Base-by-base conservation (phyloP, 2,888 invertebrate genomes). In the Dynastes tityus region DNA sequence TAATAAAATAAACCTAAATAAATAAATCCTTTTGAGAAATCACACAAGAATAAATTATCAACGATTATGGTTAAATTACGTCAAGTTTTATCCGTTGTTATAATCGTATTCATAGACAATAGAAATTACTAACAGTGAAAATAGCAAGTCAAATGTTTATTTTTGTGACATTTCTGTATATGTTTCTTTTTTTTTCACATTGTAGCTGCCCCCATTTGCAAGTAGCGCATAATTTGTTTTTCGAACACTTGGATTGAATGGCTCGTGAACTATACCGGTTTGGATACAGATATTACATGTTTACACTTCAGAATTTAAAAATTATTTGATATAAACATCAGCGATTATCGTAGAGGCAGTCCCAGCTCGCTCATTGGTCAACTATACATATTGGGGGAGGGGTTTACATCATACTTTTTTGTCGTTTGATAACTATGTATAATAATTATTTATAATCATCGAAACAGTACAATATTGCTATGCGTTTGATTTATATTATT, bases 341-440 rank as follows among this genome's bases (percentile, higher is more conserved):
- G 74, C 51, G 80, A 80, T 81, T 81, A 80, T 80, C 71, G 77
- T 22, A 55, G 80, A 77, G 81, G 81, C 78, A 70, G 81, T 79
- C 65, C 78, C 76, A 68, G 51, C 77, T 70, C 76, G 75, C 76
- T 55, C 73, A 80, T 81, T 80, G 81, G 78, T 74, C 64, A 76
- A 74, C 51, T 70, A 55, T 63, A 51, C 22, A 53, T 45, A 68
- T 5, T 61, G 76, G 80, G 79, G 81, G 81, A 67, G 77, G 80
- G 75, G 80, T 80, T 79, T 79, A 65, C 51, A 78, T 78, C 71
- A 76, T 75, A 74, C 68, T 80, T 77, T 80, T 81, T 78, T 76
- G 55, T 64, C 70, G 68, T 79, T 77, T 80, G 78, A 77, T 80
- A 81, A 65, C 75, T 76, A 55, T 78, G 67, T 45, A 40, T 80